These are phyloP conservation scores for Brachyrhaphis roseni DNA, from an alignment of 2,797 vertebrate genomes.

Conservation along the genomic window DNA sequence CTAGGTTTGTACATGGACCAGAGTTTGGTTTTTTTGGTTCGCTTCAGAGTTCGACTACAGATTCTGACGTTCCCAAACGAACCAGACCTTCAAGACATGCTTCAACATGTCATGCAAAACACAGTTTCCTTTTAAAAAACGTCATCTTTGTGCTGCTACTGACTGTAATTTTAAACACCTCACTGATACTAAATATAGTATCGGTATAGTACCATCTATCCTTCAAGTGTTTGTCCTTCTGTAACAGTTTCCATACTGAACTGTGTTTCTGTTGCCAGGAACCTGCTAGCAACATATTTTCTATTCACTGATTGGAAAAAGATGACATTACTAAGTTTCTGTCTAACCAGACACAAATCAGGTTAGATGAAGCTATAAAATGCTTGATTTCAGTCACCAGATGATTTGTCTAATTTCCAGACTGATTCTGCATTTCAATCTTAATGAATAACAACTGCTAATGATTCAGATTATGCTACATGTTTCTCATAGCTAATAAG, in stretches of 20 bases:
- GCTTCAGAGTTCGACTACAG: no score
- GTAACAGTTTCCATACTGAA: not conserved
- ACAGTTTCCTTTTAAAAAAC: no score
- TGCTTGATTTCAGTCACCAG: not conserved
- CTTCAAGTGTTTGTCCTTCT: no score
- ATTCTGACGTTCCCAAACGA: no score
- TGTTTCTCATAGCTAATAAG: not conserved
- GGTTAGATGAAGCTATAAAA: not conserved
- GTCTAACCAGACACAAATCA: not conserved
- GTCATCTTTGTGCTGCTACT: not conserved
- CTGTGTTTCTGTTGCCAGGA: not conserved
- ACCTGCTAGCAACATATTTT: no score
- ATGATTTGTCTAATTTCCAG: not conserved
- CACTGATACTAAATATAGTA: not conserved
- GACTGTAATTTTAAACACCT: not conserved
- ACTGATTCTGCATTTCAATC: not conserved
- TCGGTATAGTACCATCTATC: no score
- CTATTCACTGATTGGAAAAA: no score
- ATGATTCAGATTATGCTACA: not conserved
- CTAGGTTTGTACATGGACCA: no score
- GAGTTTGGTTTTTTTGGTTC: no score
- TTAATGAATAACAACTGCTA: slow-evolving; percentile 1
- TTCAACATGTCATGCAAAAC: no score
- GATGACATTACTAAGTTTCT: not conserved
- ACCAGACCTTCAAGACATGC: no score